These are phyloP conservation scores for Catharus ustulatus DNA, from an alignment of 2,797 vertebrate genomes.

Conservation along the genomic window DNA sequence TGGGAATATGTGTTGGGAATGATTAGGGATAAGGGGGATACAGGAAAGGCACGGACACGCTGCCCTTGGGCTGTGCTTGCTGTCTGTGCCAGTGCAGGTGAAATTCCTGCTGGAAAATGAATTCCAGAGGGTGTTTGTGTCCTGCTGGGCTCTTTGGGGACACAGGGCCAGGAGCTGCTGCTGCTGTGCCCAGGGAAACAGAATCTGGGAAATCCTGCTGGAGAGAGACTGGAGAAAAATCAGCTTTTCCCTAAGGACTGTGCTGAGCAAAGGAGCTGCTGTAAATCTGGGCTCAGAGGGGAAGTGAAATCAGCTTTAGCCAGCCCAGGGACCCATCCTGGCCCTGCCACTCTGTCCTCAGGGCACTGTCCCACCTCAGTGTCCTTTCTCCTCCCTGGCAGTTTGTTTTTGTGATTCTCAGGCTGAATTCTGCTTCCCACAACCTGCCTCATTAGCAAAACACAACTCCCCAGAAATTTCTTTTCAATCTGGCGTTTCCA, in stretches of 20 bases:
- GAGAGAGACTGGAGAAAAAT: accelerated
- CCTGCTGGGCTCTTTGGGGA: accelerated
- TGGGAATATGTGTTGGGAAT: not conserved
- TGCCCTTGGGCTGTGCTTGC: not conserved
- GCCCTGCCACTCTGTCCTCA: not conserved
- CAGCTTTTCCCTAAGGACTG: not conserved
- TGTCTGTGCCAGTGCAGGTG: not conserved
- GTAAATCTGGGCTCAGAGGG: not conserved
- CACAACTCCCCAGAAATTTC: not conserved
- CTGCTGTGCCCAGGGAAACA: not conserved
- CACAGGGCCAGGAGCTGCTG: not conserved
- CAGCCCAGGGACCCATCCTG: accelerated
- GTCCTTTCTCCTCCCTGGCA: not conserved
- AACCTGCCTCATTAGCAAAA: not conserved
- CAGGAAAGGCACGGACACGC: accelerated
- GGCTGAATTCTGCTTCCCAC: not conserved
- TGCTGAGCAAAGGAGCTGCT: not conserved
- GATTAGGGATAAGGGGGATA: not conserved
- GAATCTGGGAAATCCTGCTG: not conserved
- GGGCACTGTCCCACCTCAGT: not conserved
- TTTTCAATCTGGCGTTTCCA: not conserved
- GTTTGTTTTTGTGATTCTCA: not conserved
- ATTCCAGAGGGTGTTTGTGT: not conserved
- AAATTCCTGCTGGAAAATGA: not conserved
- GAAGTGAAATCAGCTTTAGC: too few species aligned